phyloP scores from a whole-genome alignment of 2,797 vertebrate species.

The Acipenser transmontanus region DNA sequence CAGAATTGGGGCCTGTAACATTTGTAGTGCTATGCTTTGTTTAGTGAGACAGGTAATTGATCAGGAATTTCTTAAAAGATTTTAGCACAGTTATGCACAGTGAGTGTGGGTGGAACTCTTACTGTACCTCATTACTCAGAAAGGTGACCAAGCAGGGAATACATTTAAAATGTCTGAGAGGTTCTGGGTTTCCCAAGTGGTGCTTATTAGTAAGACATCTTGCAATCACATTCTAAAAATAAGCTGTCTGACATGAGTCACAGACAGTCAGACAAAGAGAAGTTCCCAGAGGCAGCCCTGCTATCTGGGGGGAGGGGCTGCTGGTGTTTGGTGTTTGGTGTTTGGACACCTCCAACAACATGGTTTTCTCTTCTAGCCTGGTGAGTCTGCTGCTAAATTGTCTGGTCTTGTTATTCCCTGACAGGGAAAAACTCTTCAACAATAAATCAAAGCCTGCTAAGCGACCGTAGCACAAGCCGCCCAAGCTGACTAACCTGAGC shows the following conservation, averaged over 20 bases:
- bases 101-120: too few relatives aligned
- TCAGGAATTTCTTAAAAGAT: too few relatives aligned
- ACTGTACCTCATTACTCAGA: too few relatives aligned
- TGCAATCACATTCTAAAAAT: neutral
- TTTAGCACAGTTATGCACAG: neutral
- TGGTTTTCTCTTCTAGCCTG: constrained; percentile 6
- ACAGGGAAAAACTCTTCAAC: neutral
- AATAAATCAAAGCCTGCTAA: neutral
- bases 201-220: constrained; percentile 1
- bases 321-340: constrained; percentile 9
- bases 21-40: too few relatives aligned
- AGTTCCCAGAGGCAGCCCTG: constrained; percentile 19
- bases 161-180: neutral
- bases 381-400: constrained; percentile 25
- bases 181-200: neutral
- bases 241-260: constrained; percentile 23
- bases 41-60: too few relatives aligned
- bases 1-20: too few relatives aligned
- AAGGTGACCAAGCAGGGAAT: too few relatives aligned
- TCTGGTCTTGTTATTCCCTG: neutral
- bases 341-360: constrained; percentile 24
- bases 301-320: constrained; percentile 9
- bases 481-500: neutral
- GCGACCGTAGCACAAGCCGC: neutral
- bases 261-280: constrained; percentile 7